Evolutionary conservation across 2,797 vertebrate genomes (phyloP).

Genomic region (Sorex maritimensis): DNA sequence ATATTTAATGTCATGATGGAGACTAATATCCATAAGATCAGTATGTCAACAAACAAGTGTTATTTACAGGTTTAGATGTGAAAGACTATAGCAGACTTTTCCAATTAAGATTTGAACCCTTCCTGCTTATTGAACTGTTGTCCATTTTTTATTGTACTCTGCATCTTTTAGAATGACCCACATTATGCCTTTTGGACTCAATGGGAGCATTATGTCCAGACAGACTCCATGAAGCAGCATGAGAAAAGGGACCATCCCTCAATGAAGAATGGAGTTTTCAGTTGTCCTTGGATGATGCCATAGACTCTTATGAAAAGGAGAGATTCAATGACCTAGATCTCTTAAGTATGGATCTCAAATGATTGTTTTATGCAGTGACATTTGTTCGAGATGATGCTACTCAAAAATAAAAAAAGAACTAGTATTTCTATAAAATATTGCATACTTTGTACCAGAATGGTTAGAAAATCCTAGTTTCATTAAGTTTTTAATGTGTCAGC

Average conservation of each 20-base stretch:
- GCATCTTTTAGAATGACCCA: constrained; percentile 26
- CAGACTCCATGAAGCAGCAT: not conserved
- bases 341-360: not conserved
- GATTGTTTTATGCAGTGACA: constrained; percentile 26
- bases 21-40: not conserved
- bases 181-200: constrained; percentile 9
- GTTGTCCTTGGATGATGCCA: constrained; percentile 49
- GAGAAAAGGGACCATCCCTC: not conserved
- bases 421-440: constrained; percentile 42
- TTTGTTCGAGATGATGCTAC: constrained; percentile 10
- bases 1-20: not conserved
- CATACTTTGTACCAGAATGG: not conserved
- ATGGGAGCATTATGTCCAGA: not conserved
- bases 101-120: not conserved
- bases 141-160: constrained; percentile 14
- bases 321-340: constrained; percentile 11
- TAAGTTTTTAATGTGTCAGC: constrained; percentile 37
- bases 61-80: not conserved
- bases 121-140: constrained; percentile 12
- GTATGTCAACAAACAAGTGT: not conserved
- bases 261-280: constrained; percentile 66
- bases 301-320: constrained; percentile 39
- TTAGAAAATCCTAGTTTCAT: constrained; percentile 37
- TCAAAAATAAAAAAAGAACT: too few relatives aligned
- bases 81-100: not conserved